phyloP scores from a whole-genome alignment of 2,888 invertebrate genomes.

The Cabera pusaria region DNA sequence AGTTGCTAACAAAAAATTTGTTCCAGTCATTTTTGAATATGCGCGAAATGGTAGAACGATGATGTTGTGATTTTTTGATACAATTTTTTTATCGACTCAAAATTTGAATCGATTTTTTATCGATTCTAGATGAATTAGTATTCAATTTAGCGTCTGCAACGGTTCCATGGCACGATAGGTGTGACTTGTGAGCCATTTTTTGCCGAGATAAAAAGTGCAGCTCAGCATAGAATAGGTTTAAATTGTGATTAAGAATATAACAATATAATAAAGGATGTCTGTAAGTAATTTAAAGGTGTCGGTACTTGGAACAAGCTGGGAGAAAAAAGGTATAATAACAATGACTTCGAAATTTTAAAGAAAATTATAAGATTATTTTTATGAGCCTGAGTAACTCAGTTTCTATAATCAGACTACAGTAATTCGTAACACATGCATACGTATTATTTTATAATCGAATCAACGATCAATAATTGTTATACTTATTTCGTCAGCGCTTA shows the following conservation, averaged over 20 bases:
- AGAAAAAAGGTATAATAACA: no score
- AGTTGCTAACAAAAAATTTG: constrained; percentile 11
- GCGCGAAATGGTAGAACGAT: constrained; percentile 59
- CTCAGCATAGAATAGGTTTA: constrained; percentile 8
- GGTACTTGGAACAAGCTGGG: no score
- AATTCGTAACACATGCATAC: no score
- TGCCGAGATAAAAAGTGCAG: constrained; percentile 7
- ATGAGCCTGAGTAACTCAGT: no score
- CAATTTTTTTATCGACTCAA: constrained; percentile 27
- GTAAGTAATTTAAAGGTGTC: constrained; percentile 9
- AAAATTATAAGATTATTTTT: no score
- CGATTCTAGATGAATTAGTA: constrained; percentile 29
- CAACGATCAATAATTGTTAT: no score
- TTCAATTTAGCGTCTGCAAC: constrained; percentile 25
- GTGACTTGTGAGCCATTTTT: constrained; percentile 15
- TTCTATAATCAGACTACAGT: no score
- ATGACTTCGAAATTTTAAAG: no score
- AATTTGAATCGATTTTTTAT: constrained; percentile 24
- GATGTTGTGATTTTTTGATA: constrained; percentile 44
- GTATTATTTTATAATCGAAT: no score
- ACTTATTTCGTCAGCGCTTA: no score
- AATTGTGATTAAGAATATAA: constrained; percentile 1
- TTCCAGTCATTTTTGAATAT: constrained; percentile 31
- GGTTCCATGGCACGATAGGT: constrained; percentile 10
- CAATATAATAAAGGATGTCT: constrained; percentile 4